Evolutionary conservation across 2,888 invertebrate species (phyloP).

Genomic region (Sylvicola cinctus): DNA sequence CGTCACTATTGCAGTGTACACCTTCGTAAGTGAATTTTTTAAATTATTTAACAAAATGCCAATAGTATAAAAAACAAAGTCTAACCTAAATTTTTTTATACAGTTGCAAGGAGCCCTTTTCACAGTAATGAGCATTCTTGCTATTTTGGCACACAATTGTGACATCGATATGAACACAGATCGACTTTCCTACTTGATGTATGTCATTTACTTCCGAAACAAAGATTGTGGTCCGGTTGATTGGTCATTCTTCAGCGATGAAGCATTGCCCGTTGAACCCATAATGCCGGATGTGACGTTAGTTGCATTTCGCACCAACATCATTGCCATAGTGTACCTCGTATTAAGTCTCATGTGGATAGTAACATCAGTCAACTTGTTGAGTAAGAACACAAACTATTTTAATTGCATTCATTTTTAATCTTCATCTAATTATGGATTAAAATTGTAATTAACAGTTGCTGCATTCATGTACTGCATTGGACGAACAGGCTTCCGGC

Average conservation of each 20-base stretch:
- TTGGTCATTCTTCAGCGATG: not conserved
- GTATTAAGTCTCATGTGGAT: slow-evolving; percentile 4
- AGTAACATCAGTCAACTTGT: slow-evolving; percentile 4
- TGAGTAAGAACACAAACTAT: slow-evolving; percentile 1
- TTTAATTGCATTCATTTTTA: not conserved
- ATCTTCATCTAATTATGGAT: not conserved
- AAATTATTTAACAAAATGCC: too few relatives aligned
- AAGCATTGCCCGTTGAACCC: not conserved
- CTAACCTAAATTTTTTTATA: too few relatives aligned
- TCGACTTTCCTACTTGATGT: slow-evolving; percentile 2
- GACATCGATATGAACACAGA: slow-evolving; percentile 1
- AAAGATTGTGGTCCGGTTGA: not conserved
- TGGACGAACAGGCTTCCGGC: slow-evolving; percentile 6
- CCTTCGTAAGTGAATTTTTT: too few relatives aligned
- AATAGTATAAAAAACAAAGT: too few relatives aligned
- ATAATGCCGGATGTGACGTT: slow-evolving; percentile 2
- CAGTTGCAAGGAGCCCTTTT: too few relatives aligned
- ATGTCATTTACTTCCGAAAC: slow-evolving; percentile 5
- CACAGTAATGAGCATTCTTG: not conserved
- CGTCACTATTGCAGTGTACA: too few relatives aligned
- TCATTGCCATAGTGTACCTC: slow-evolving; percentile 3
- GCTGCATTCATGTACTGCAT: slow-evolving; percentile 6
- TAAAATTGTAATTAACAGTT: slow-evolving; percentile 9
- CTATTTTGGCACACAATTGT: slow-evolving; percentile 4
- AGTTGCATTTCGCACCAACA: slow-evolving; percentile 5